These are phyloP conservation scores for Mustela lutreola DNA, from an alignment of 2,113 vertebrate species.

Conservation along the genomic window DNA sequence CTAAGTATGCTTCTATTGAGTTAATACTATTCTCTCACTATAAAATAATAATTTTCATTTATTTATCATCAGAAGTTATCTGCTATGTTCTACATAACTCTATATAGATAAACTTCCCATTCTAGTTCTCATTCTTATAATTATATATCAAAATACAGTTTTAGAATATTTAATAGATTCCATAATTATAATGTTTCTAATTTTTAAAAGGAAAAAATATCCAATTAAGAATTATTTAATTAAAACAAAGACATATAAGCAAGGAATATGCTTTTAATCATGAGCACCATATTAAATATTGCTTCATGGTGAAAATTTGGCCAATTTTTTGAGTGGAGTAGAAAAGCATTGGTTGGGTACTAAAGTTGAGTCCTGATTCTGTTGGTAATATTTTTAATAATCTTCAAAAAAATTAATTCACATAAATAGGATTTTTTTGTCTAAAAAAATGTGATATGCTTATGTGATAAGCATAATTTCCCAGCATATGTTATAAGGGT, in stretches of 20 bases:
- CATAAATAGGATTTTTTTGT: neutral
- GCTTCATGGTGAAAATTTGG: neutral
- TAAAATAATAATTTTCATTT: conserved; percentile 13
- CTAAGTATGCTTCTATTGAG: neutral
- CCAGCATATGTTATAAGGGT: neutral
- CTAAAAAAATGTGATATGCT: neutral
- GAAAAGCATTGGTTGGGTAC: neutral
- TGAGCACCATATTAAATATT: conserved; percentile 6
- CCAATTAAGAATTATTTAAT: conserved; percentile 19
- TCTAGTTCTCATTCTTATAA: conserved; percentile 21
- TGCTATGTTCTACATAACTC: neutral
- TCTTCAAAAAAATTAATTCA: conserved; percentile 1
- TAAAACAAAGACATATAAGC: neutral
- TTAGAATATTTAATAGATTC: neutral
- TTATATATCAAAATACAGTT: neutral
- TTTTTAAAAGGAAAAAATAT: neutral
- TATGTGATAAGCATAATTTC: neutral
- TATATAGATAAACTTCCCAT: neutral
- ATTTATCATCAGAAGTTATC: conserved; percentile 8
- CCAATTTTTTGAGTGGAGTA: neutral
- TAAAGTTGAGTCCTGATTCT: neutral
- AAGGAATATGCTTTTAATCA: neutral
- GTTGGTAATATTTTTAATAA: conserved; percentile 27
- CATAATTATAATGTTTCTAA: neutral
- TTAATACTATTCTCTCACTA: neutral